A percentile compares a stretch with the other conserved stretches of the same genome.
Conservation (phyloP, 2,113 vertebrate genomes). For the Malaclemys terrapin region DNA sequence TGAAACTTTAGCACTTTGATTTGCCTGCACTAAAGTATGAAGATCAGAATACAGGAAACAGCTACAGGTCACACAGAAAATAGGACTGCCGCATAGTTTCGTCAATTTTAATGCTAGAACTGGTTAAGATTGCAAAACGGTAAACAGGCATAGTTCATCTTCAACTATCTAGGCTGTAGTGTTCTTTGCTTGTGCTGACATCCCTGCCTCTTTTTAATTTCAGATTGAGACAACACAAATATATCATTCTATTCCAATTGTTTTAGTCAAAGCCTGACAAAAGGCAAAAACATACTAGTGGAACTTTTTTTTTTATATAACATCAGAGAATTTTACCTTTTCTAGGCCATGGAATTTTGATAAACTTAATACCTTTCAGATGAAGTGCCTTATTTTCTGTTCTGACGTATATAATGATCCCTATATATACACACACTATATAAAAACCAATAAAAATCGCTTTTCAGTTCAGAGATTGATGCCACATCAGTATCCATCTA, state of each 20-base stretch:
- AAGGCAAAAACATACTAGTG: conserved; percentile 11
- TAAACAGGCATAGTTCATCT: conserved; percentile 20
- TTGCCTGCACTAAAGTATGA: conserved; percentile 22
- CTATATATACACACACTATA: neutral
- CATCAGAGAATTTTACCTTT: neutral
- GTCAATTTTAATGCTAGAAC: neutral
- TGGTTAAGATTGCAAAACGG: neutral
- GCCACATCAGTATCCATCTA: conserved; percentile 36
- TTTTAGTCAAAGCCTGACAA: neutral
- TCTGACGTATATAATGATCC: neutral
- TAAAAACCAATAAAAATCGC: conserved; percentile 36
- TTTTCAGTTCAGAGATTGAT: conserved; percentile 45
- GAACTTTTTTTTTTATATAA: conserved; percentile 51
- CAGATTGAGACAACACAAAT: neutral
- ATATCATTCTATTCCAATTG: conserved; percentile 31
- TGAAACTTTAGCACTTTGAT: conserved; percentile 26
- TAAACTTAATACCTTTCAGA: conserved; percentile 30
- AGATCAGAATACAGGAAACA: conserved; percentile 3
- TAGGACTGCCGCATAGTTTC: neutral
- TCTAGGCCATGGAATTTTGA: conserved; percentile 10
- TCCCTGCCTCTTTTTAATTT: neutral
- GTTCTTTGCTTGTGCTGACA: neutral
- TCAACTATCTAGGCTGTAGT: neutral
- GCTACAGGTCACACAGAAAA: neutral
- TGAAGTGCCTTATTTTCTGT: neutral